Conservation (phyloP, 2,797 vertebrate genomes). For the Pseudotriccus pelzelni region DNA sequence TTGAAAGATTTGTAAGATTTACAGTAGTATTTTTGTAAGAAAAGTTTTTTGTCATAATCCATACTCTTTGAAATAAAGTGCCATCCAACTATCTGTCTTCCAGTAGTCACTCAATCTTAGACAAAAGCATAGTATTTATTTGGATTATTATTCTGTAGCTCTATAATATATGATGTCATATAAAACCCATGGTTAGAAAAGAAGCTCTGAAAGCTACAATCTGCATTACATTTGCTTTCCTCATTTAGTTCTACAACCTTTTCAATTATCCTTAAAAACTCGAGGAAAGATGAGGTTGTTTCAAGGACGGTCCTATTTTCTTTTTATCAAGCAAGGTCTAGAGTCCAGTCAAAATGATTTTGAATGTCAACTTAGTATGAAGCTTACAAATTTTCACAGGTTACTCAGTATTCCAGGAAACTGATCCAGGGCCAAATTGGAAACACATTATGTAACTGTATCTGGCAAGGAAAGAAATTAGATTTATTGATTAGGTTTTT, state of each 20-base stretch:
- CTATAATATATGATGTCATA: not conserved
- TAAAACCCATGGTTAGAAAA: not conserved
- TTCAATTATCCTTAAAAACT: not conserved
- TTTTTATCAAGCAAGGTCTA: not conserved
- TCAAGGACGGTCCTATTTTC: not conserved
- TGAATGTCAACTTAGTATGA: not conserved
- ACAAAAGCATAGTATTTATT: not conserved
- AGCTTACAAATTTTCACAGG: not conserved
- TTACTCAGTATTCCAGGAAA: conserved; percentile 34
- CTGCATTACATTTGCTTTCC: not conserved
- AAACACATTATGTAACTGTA: conserved; percentile 45
- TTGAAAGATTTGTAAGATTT: not conserved
- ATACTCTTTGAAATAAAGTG: not conserved
- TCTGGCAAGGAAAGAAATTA: conserved; percentile 41
- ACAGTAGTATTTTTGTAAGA: not conserved
- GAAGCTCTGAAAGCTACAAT: not conserved
- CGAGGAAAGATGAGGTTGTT: not conserved
- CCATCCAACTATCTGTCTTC: not conserved
- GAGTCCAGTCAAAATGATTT: not conserved
- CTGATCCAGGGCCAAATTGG: not conserved
- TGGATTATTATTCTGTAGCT: not conserved
- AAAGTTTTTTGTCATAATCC: not conserved
- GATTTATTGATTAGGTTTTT: conserved; percentile 46
- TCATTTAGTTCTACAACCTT: not conserved
- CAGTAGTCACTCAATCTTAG: not conserved